Conservation (phyloP, 2,113 vertebrate species). For the Dolichallabes microphthalmus region DNA sequence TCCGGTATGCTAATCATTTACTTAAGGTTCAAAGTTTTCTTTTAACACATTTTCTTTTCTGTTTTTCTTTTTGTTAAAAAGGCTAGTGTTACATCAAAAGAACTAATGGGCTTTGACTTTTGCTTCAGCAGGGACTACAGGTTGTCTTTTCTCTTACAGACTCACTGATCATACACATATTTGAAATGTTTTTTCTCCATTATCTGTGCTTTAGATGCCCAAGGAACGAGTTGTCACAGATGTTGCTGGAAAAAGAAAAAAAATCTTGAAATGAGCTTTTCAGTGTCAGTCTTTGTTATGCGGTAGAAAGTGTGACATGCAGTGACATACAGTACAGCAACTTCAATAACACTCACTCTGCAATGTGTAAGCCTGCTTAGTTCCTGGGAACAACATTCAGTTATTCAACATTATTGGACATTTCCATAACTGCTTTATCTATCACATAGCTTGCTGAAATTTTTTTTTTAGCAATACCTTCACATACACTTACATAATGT, state of each 20-base stretch:
- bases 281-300: slow-evolving; percentile 4
- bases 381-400: background rate
- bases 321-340: background rate
- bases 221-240: background rate
- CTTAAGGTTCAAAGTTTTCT: background rate
- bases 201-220: background rate
- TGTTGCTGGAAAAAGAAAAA: background rate
- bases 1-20: background rate
- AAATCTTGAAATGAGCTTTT: background rate
- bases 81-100: background rate
- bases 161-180: background rate
- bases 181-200: slow-evolving; percentile 11
- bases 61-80: background rate
- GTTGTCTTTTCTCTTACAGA: background rate
- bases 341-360: background rate
- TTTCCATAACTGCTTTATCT: background rate
- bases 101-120: background rate
- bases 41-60: background rate
- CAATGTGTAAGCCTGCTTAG: background rate
- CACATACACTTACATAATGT: background rate
- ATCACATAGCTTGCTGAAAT: background rate
- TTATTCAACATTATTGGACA: background rate
- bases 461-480: background rate
- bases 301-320: background rate
- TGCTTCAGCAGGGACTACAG: background rate